A percentile compares a stretch with the other conserved stretches of the same genome.
phyloP scores from a whole-genome alignment of 2,113 vertebrate species.

The Mormoops blainvillei region DNA sequence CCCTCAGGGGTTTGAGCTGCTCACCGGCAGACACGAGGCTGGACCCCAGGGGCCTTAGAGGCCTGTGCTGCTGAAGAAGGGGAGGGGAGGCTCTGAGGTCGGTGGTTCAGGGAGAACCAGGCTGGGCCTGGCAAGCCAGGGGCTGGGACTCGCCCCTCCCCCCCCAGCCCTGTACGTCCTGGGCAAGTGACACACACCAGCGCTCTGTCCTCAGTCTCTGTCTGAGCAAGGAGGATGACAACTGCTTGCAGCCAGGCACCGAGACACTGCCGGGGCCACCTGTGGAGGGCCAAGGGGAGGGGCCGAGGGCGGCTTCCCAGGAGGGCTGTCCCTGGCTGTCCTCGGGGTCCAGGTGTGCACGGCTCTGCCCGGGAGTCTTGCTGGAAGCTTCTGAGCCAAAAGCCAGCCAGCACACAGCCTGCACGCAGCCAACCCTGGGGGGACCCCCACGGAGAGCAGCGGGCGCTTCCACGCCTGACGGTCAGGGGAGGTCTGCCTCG shows the following conservation, averaged over 20 bases:
- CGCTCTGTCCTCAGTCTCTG: not conserved
- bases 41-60: not conserved
- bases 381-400: not conserved
- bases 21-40: no score
- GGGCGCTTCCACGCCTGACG: not conserved
- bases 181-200: not conserved
- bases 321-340: not conserved
- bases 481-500: no score
- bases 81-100: no score
- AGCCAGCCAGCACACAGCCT: fast-evolving
- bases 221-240: not conserved
- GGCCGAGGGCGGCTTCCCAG: not conserved
- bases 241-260: no score
- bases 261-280: fast-evolving
- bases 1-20: no score
- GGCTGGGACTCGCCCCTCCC: not conserved
- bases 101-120: no score
- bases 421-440: not conserved
- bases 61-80: no score
- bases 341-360: not conserved
- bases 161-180: no score
- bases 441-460: fast-evolving
- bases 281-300: not conserved
- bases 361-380: not conserved
- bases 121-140: not conserved